phyloP scores from a whole-genome alignment of 2,888 invertebrate species.

The Stenichneumon culpator region DNA sequence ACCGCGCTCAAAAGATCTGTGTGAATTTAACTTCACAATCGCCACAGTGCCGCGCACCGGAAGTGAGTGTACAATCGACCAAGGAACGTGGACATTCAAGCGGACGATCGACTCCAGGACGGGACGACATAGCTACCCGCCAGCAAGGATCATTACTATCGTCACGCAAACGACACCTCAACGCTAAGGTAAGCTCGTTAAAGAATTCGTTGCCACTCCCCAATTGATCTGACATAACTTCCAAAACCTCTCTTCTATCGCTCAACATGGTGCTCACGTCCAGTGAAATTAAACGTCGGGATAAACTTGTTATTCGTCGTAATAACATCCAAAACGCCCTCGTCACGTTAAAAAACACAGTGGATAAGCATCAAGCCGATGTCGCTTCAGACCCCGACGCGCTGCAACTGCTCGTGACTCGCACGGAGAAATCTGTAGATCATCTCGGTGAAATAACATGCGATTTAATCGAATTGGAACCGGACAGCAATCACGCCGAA shows the following conservation, averaged over 20 bases:
- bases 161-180: neutral
- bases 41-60: neutral
- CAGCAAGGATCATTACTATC: conserved; percentile 9
- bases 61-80: neutral
- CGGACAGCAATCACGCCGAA: neutral
- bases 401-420: neutral
- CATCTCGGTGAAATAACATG: conserved; percentile 4
- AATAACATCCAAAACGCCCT: neutral
- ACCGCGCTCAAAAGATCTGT: neutral
- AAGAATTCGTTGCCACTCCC: conserved; percentile 17
- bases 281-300: neutral
- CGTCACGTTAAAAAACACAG: conserved; percentile 4
- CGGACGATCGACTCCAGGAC: conserved; percentile 9
- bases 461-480: conserved; percentile 4
- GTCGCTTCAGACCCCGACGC: neutral
- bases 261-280: neutral
- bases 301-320: conserved; percentile 8
- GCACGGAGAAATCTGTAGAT: neutral
- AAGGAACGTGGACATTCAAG: conserved; percentile 11
- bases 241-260: neutral
- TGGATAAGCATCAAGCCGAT: conserved; percentile 8
- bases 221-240: neutral
- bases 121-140: neutral
- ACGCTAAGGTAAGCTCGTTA: conserved; percentile 16
- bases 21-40: neutral